Evolutionary conservation across 2,888 invertebrate genomes (phyloP).

Genomic region (Leptothorax acervorum): DNA sequence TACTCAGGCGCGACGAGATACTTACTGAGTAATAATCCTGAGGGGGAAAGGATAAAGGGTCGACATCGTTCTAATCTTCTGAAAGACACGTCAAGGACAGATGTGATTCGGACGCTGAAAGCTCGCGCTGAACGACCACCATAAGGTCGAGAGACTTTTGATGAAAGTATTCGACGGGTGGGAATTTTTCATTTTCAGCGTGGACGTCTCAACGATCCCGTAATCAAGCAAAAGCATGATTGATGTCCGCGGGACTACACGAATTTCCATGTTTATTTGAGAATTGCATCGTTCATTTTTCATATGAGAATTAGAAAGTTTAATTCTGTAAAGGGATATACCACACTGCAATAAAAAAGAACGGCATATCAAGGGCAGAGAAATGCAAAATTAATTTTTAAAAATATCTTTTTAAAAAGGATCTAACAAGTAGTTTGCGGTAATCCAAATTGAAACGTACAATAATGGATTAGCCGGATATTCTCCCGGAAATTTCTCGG

Average conservation of each 20-base stretch:
- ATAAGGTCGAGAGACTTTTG: conserved; percentile 2
- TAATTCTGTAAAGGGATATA: not conserved
- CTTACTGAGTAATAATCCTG: conserved; percentile 18
- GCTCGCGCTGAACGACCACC: not conserved
- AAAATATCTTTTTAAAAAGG: not conserved
- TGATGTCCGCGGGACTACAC: conserved; percentile 1
- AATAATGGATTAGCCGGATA: conserved; percentile 40
- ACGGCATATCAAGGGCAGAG: not conserved
- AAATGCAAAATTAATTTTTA: not conserved
- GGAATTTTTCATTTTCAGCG: conserved; percentile 17
- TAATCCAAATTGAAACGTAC: conserved; percentile 22
- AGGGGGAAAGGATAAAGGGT: not conserved
- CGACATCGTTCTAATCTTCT: conserved; percentile 36
- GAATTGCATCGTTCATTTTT: conserved; percentile 1
- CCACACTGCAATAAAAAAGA: not conserved
- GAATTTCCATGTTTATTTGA: conserved; percentile 3
- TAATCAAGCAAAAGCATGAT: conserved; percentile 4
- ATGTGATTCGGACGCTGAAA: conserved; percentile 18
- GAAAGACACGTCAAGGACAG: conserved; percentile 37
- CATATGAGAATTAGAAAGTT: not conserved
- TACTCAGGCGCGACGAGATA: conserved; percentile 2
- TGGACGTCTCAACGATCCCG: not conserved
- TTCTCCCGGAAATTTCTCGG: conserved; percentile 24
- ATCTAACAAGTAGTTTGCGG: not conserved
- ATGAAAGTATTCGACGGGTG: conserved; percentile 8